A percentile compares a stretch with the other conserved stretches of the same genome.
Evolutionary conservation across 2,113 vertebrate species (phyloP).

Genomic region (Antennarius striatus): DNA sequence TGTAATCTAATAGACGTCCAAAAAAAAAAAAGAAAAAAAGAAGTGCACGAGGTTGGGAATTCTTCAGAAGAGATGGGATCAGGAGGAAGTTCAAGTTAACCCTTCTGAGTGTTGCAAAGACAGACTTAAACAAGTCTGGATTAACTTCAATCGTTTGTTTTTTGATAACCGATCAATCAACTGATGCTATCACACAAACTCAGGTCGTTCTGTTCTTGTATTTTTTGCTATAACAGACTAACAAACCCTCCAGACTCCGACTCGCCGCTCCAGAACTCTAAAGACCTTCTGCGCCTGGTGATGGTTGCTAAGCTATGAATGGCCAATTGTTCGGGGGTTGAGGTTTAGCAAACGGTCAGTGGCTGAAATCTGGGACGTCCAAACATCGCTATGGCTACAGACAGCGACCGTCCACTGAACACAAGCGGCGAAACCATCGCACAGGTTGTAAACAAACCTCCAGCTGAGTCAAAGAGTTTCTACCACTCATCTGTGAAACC

Average conservation of each 20-base stretch:
- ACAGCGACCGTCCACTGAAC: not conserved
- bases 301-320: conserved; percentile 20
- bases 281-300: conserved; percentile 7
- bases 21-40: conserved; percentile 24
- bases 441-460: not conserved
- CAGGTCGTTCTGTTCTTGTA: too few species aligned
- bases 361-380: conserved; percentile 19
- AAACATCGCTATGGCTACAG: conserved; percentile 19
- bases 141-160: too few species aligned
- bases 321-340: not conserved
- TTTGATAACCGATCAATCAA: too few species aligned
- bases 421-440: not conserved
- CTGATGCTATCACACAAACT: too few species aligned
- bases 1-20: conserved; percentile 65
- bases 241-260: not conserved
- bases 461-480: not conserved
- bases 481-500: not conserved
- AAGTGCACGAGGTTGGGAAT: conserved; percentile 41
- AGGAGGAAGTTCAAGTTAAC: conserved; percentile 42
- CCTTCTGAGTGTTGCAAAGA: conserved; percentile 14
- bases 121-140: conserved; percentile 9
- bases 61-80: conserved; percentile 36
- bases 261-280: not conserved
- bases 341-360: conserved; percentile 11
- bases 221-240: not conserved